These are phyloP conservation scores for Lutjanus erythropterus DNA, from an alignment of 2,113 vertebrate genomes.

Conservation along the genomic window DNA sequence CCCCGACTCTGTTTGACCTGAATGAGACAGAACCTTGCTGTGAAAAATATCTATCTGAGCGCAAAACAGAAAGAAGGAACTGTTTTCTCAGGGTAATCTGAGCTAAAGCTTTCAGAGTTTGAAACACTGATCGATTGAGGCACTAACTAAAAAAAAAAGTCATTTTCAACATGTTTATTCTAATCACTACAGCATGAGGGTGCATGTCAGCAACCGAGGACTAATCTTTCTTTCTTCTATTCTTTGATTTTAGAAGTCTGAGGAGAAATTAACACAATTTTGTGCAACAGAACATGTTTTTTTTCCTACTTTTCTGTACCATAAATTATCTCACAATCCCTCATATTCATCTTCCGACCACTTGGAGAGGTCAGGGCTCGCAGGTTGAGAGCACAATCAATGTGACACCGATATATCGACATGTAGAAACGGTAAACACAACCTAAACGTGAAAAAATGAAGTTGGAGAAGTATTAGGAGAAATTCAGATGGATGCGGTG, in stretches of 20 bases:
- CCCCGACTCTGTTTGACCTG: no score
- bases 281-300: neutral
- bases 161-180: neutral
- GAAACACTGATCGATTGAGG: no score
- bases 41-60: no score
- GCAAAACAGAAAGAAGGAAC: neutral
- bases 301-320: neutral
- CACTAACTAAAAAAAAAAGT: neutral
- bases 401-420: neutral
- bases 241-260: neutral
- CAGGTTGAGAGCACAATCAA: neutral
- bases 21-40: no score
- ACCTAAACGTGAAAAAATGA: neutral
- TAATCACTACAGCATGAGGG: neutral
- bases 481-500: neutral
- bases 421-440: neutral
- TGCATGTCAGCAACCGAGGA: neutral
- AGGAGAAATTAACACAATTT: neutral
- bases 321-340: neutral
- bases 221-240: neutral
- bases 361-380: neutral
- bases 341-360: neutral
- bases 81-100: neutral
- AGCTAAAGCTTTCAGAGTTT: no score
- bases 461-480: neutral